phyloP scores from a whole-genome alignment of 2,797 vertebrate genomes.

The Micrastur ruficollis region DNA sequence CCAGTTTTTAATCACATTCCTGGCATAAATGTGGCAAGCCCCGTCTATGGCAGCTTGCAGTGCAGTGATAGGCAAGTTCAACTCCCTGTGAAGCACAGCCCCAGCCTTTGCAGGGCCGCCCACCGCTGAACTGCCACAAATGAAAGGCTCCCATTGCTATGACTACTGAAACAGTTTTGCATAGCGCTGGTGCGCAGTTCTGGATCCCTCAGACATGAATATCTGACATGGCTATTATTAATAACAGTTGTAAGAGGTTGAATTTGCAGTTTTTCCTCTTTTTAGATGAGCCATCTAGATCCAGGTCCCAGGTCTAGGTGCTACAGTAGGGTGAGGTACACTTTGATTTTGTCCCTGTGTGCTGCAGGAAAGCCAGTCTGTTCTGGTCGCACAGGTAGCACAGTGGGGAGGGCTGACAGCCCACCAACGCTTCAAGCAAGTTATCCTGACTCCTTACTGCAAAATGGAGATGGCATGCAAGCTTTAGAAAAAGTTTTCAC shows the following conservation, averaged over 20 bases:
- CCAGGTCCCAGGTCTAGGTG: neutral
- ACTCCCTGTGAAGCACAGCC: neutral
- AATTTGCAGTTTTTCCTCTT: neutral
- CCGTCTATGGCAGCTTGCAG: neutral
- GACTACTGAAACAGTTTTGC: neutral
- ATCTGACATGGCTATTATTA: neutral
- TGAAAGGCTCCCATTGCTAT: neutral
- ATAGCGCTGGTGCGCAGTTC: neutral
- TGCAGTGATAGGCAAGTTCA: neutral
- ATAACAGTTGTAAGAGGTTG: neutral
- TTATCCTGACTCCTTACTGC: neutral
- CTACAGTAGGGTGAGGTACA: neutral
- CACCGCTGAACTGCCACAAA: neutral
- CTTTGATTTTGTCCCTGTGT: neutral
- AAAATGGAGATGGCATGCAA: neutral
- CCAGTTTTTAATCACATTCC: conserved; percentile 67
- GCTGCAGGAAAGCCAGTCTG: neutral
- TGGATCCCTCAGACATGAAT: neutral
- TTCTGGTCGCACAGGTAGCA: neutral
- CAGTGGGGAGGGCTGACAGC: neutral
- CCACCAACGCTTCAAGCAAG: neutral
- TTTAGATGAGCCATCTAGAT: neutral
- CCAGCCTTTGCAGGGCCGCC: neutral
- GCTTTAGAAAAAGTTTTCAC: neutral
- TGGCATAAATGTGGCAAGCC: conserved; percentile 58